phyloP scores from a whole-genome alignment of 2,888 invertebrate species.

The Altica lythri region DNA sequence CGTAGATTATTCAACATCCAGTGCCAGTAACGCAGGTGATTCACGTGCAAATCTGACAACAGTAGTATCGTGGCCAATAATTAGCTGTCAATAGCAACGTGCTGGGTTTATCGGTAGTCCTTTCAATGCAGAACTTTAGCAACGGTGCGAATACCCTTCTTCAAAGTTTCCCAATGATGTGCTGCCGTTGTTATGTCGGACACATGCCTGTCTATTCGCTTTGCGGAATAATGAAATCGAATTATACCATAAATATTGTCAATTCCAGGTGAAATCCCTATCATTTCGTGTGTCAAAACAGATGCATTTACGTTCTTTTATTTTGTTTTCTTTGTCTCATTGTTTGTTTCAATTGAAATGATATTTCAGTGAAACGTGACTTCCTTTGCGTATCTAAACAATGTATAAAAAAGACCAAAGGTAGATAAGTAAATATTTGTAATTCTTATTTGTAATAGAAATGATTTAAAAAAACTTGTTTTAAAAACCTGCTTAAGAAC shows the following conservation, averaged over 20 bases:
- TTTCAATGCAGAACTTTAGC: conserved; percentile 32
- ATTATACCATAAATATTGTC: conserved; percentile 43
- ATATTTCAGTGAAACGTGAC: too few relatives aligned
- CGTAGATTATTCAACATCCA: conserved; percentile 13
- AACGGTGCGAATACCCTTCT: conserved; percentile 37
- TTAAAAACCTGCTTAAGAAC: too few relatives aligned
- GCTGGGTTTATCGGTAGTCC: conserved; percentile 37
- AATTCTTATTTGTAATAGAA: too few relatives aligned
- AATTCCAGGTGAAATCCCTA: conserved; percentile 38
- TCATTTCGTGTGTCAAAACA: conserved; percentile 29
- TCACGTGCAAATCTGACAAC: conserved; percentile 47
- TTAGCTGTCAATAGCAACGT: conserved; percentile 51
- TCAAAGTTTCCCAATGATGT: conserved; percentile 34
- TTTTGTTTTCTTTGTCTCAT: not conserved
- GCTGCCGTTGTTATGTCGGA: conserved; percentile 35
- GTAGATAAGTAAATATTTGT: too few relatives aligned
- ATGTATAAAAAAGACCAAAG: too few relatives aligned
- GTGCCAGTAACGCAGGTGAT: conserved; percentile 34
- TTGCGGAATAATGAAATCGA: conserved; percentile 40
- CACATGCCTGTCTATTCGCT: conserved; percentile 42
- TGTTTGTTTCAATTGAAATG: not conserved
- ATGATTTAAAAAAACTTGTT: too few relatives aligned
- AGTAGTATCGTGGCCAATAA: conserved; percentile 48
- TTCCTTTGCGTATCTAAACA: too few relatives aligned
- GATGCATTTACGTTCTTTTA: conserved; percentile 17